A percentile compares a stretch with the other conserved stretches of the same genome.
Conservation (phyloP, 2,113 vertebrate genomes). For the Plecotus auritus region DNA sequence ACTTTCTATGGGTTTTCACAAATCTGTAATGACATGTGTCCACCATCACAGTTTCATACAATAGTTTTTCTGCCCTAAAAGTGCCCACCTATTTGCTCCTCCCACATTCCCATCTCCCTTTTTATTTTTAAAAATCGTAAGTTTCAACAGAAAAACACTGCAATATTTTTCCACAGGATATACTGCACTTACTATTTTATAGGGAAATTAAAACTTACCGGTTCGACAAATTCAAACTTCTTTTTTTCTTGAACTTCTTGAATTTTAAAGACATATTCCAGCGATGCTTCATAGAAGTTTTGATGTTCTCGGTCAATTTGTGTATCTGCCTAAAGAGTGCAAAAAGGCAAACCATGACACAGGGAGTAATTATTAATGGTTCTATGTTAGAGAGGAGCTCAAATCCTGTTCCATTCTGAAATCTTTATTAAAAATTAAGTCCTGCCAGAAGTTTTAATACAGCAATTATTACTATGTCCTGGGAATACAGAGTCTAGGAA, state of each 20-base stretch:
- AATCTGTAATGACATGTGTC: background rate
- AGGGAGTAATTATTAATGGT: background rate
- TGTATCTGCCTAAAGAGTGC: conserved; percentile 87
- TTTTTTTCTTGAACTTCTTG: conserved; percentile 99
- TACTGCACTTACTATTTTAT: background rate
- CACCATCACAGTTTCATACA: background rate
- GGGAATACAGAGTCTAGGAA: background rate
- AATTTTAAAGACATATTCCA: conserved; percentile 99
- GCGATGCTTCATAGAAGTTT: conserved; percentile 95
- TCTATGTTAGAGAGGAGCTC: background rate
- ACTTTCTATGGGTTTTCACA: background rate
- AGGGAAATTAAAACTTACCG: conserved; percentile 80
- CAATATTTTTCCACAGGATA: background rate
- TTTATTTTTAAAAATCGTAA: background rate
- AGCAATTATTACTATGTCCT: background rate
- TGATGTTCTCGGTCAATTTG: conserved; percentile 96
- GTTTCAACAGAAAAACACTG: background rate
- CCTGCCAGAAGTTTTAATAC: background rate
- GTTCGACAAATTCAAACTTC: conserved; percentile 99
- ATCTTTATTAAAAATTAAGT: background rate
- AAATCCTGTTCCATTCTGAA: background rate
- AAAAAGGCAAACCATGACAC: conserved; percentile 39
- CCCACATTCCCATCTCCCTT: background rate
- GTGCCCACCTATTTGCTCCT: background rate
- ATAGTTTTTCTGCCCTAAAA: background rate